These are phyloP conservation scores for Lates japonicus DNA, from an alignment of 2,797 vertebrate genomes.

Conservation along the genomic window DNA sequence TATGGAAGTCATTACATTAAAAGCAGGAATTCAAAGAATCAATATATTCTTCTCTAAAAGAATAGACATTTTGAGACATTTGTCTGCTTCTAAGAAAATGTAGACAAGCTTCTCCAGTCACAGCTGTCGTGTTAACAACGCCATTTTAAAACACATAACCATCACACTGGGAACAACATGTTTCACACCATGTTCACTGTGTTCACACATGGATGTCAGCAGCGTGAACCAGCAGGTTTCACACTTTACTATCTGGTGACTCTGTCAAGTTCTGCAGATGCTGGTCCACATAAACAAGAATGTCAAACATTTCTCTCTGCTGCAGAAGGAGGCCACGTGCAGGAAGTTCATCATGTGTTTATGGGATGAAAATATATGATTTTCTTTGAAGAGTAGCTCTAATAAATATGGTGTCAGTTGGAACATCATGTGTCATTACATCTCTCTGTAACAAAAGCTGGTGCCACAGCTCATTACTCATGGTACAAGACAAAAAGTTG, in stretches of 20 bases:
- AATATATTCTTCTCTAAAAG: neutral
- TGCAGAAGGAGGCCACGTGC: neutral
- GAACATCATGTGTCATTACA: neutral
- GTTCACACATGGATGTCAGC: constrained; percentile 8
- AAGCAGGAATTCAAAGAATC: neutral
- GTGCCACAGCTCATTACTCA: neutral
- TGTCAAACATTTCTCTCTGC: neutral
- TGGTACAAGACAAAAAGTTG: neutral
- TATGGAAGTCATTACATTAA: too few species aligned
- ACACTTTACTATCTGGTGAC: neutral
- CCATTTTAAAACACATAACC: neutral
- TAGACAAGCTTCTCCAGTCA: neutral
- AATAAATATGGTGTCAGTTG: neutral
- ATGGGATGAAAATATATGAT: too few species aligned
- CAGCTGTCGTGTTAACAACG: neutral
- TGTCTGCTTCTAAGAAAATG: neutral
- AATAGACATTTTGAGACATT: neutral
- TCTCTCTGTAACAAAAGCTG: constrained; percentile 6
- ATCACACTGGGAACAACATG: neutral
- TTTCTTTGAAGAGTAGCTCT: neutral
- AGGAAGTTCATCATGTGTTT: neutral
- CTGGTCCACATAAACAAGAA: neutral
- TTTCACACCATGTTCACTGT: constrained; percentile 19
- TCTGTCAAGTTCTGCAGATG: neutral
- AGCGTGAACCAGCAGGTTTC: neutral